Conservation (phyloP, 2,797 vertebrate genomes). For the Nyctibius grandis region DNA sequence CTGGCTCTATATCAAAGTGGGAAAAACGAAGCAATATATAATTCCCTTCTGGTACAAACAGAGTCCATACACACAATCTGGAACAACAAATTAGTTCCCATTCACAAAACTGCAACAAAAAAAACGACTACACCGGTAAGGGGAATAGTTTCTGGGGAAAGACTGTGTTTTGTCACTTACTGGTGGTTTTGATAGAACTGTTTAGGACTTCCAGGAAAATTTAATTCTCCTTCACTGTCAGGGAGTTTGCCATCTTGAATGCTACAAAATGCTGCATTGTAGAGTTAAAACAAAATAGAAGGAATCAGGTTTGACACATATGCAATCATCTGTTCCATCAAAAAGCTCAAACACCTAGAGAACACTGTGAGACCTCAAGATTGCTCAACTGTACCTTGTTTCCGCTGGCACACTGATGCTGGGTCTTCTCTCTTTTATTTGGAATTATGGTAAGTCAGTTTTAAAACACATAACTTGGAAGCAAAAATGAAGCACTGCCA, state of each 20-base stretch:
- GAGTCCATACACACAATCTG: constrained; percentile 81
- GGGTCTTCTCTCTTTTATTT: background rate
- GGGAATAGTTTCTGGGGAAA: background rate
- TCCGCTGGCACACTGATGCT: background rate
- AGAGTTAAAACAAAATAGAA: background rate
- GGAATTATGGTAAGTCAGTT: background rate
- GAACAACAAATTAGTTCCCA: background rate
- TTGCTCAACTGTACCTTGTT: background rate
- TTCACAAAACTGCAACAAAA: background rate
- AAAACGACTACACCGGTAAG: background rate
- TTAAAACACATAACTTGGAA: background rate
- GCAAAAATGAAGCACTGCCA: background rate
- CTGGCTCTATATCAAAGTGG: constrained; percentile 77
- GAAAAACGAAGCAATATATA: constrained; percentile 75
- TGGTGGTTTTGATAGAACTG: constrained; percentile 77
- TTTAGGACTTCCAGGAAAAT: constrained; percentile 69
- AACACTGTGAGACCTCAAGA: background rate
- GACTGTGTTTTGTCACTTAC: constrained; percentile 62
- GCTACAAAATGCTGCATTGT: constrained; percentile 67
- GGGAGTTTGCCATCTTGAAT: constrained; percentile 63
- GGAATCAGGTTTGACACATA: background rate
- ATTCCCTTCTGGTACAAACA: constrained; percentile 68
- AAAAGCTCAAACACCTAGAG: background rate
- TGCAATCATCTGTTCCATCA: background rate
- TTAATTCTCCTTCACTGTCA: constrained; percentile 69